Base-by-base conservation (phyloP, 2,888 invertebrate genomes). In the Agonopterix alstromeriana region DNA sequence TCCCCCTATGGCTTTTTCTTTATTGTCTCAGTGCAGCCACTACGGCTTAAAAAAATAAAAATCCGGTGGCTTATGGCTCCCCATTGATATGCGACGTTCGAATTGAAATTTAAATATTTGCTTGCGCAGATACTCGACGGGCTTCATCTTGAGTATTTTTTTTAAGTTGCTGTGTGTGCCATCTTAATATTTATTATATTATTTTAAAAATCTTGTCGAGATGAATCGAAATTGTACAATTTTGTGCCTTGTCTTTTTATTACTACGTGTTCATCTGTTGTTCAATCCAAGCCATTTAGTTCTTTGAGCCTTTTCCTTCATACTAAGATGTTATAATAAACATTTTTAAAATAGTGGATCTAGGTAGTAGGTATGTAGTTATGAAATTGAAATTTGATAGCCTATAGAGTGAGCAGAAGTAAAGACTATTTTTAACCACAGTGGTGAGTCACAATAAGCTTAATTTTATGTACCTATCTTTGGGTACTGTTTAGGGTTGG, bases 51-150 rank as follows among this genome's bases (percentile, higher is more conserved):
- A 81, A 82, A 73, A 78, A 71, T 69, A 79, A 80, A 77, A 76
- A 68, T 71, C 77, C 82, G 83, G 87, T 88, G 87, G 87, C 87
- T 88, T 88, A 88, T 88, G 87, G 86, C 78, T 83, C 84, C 82
- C 86, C 87, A 88, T 88, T 88, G 87, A 87, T 88, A 88, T 88
- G 86, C 86, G 83, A 82, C 80, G 78, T 82, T 85, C 84, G 85
- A 81, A 85, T 85, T 84, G 85, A 87, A 87, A 88, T 87, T 88
- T 87, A 87, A 88, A 88, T 88, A 88, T 87, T 85, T 88, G 82
- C 84, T 81, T 70, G 76, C 73, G 71, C 57, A 63, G 70, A 75
- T 80, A 79, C 78, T 77, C 79, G 77, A 80, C 75, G 79, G 75
- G 73, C 74, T 79, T 73, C 82, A 81, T 82, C 77, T 73, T 66